Evolutionary conservation across 1,140 invertebrate genomes (phyloP).

Genomic region (Choristoneura fumiferana): DNA sequence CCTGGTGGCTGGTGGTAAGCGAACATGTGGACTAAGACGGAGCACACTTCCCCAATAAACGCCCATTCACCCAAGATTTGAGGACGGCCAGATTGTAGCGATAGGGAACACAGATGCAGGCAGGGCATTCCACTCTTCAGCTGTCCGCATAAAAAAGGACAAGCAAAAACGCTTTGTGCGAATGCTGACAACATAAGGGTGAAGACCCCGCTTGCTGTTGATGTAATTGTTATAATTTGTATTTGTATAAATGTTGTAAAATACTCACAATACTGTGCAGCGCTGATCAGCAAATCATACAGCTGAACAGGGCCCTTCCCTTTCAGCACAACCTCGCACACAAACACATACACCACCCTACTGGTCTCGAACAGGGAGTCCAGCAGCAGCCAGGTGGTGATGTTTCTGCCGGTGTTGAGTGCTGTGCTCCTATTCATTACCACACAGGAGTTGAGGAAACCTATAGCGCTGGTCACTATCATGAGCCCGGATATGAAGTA

Average conservation of each 20-base stretch:
- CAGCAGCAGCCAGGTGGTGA: slow-evolving; percentile 61
- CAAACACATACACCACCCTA: slow-evolving; percentile 59
- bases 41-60: no score
- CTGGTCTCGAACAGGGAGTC: slow-evolving; percentile 67
- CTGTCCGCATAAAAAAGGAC: no score
- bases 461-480: slow-evolving; percentile 49
- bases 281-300: slow-evolving; percentile 58
- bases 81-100: no score
- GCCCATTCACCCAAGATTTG: no score
- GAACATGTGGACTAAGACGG: no score
- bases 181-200: no score
- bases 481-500: slow-evolving; percentile 58
- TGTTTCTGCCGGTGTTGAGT: slow-evolving; percentile 46
- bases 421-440: slow-evolving; percentile 46
- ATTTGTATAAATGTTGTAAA: background rate
- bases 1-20: no score
- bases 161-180: no score
- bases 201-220: no score
- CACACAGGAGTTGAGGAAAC: slow-evolving; percentile 58
- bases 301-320: slow-evolving; percentile 49
- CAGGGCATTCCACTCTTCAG: no score
- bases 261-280: slow-evolving; percentile 64
- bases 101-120: no score
- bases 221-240: no score
- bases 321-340: slow-evolving; percentile 52